phyloP scores from a whole-genome alignment of 2,797 vertebrate species.

The Dromococcyx pavoninus region DNA sequence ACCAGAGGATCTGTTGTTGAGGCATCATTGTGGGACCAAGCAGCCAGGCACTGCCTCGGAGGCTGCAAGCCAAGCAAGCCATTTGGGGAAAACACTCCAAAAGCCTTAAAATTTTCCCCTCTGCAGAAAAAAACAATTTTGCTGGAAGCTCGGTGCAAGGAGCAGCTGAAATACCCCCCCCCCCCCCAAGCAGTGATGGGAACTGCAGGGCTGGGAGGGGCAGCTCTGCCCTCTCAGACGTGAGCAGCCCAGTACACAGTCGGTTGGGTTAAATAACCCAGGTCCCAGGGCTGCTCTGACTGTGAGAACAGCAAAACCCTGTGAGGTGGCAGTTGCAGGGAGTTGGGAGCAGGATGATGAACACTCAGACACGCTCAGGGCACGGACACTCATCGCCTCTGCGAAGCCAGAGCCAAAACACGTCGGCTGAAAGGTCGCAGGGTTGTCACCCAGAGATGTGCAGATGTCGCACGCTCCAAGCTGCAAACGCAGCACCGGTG shows the following conservation, averaged over 20 bases:
- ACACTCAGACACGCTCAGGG: accelerated
- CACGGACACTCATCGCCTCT: accelerated
- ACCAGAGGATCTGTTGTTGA: accelerated
- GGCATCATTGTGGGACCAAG: not conserved
- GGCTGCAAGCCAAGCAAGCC: not conserved
- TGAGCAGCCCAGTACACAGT: accelerated
- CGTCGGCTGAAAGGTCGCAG: accelerated
- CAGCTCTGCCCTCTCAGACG: not conserved
- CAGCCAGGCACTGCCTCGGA: not conserved
- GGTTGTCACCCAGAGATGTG: not conserved
- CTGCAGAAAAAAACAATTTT: not conserved
- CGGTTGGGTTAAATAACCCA: not conserved
- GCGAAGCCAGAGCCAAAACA: not conserved
- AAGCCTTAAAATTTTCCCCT: not conserved
- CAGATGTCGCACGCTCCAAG: accelerated
- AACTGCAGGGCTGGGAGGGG: not conserved
- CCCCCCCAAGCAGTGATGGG: accelerated
- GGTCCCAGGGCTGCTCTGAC: not conserved
- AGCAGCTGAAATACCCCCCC: accelerated
- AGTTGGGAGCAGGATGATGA: not conserved
- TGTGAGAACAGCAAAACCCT: not conserved
- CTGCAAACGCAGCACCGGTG: accelerated
- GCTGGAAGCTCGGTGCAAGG: too few relatives aligned
- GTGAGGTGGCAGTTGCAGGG: accelerated
- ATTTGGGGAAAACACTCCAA: not conserved